These are phyloP conservation scores for Ammodramus savannarum DNA, from an alignment of 2,113 vertebrate genomes.

Conservation along the genomic window DNA sequence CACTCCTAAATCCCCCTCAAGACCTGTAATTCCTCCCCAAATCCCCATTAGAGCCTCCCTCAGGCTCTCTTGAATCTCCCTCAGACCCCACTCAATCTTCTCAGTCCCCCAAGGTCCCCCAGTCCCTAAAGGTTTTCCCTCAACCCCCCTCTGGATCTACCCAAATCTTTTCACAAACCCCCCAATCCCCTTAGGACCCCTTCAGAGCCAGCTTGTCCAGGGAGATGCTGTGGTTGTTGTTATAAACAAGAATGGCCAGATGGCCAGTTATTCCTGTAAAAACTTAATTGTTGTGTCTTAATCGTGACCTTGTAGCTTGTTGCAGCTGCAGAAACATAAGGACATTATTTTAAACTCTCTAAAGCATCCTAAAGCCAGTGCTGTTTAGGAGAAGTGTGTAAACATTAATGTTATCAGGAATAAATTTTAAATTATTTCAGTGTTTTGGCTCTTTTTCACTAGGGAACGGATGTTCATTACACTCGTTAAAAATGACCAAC, in stretches of 20 bases:
- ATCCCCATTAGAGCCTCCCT: neutral
- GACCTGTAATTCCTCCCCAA: neutral
- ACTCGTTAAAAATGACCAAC: neutral
- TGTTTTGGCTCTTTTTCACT: neutral
- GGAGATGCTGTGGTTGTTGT: neutral
- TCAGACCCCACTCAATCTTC: neutral
- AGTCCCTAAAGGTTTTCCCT: too few relatives aligned
- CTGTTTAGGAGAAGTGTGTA: neutral
- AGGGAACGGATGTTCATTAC: fast-evolving
- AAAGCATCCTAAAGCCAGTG: neutral
- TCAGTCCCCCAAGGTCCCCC: neutral
- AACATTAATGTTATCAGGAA: neutral
- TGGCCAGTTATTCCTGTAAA: neutral
- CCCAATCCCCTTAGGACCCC: neutral
- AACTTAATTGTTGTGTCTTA: fast-evolving
- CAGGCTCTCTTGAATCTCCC: neutral
- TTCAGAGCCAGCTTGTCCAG: neutral
- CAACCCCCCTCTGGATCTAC: neutral
- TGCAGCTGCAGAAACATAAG: neutral
- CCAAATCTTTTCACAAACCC: neutral
- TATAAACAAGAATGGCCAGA: fast-evolving
- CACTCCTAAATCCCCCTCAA: neutral
- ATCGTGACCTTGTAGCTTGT: fast-evolving
- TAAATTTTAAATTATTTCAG: neutral
- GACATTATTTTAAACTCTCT: neutral